phyloP scores from a whole-genome alignment of 2,888 invertebrate species.

The Prosopocoilus inquinatus region DNA sequence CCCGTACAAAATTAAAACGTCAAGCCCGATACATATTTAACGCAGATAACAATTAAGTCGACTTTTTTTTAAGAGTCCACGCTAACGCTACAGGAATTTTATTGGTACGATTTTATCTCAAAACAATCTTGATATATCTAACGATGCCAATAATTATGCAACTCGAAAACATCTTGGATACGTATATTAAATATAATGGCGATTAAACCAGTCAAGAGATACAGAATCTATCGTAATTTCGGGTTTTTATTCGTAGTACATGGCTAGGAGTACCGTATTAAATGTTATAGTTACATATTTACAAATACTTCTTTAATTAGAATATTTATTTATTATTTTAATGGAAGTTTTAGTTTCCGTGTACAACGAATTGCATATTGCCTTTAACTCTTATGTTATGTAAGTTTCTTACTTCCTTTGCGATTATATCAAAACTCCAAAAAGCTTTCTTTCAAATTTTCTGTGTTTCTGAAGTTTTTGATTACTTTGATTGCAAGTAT shows the following conservation, averaged over 20 bases:
- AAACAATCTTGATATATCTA: slow-evolving; percentile 2
- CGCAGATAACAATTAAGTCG: background rate
- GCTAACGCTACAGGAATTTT: background rate
- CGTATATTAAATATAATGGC: background rate
- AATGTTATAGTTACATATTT: too few relatives aligned
- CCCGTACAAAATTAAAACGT: background rate
- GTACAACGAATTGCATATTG: too few relatives aligned
- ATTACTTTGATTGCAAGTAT: too few relatives aligned
- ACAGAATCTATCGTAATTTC: slow-evolving; percentile 1
- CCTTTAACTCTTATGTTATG: too few relatives aligned
- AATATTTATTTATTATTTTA: too few relatives aligned
- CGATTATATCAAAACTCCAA: too few relatives aligned
- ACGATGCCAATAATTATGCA: slow-evolving; percentile 4
- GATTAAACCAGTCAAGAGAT: slow-evolving; percentile 3
- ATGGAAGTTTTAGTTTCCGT: too few relatives aligned
- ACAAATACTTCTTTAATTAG: too few relatives aligned
- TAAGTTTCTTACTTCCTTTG: too few relatives aligned
- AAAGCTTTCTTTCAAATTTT: too few relatives aligned
- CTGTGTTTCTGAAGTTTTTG: too few relatives aligned
- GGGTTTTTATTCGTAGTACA: background rate
- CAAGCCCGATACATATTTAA: background rate
- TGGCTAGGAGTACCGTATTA: too few relatives aligned
- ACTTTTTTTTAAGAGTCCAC: background rate
- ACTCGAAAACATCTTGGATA: background rate
- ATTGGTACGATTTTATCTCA: background rate